Percentiles rank a stretch among this genome's conserved stretches.
Evolutionary conservation across 2,797 vertebrate genomes (phyloP).

Genomic region (Ptychobarbus kaznakovi): DNA sequence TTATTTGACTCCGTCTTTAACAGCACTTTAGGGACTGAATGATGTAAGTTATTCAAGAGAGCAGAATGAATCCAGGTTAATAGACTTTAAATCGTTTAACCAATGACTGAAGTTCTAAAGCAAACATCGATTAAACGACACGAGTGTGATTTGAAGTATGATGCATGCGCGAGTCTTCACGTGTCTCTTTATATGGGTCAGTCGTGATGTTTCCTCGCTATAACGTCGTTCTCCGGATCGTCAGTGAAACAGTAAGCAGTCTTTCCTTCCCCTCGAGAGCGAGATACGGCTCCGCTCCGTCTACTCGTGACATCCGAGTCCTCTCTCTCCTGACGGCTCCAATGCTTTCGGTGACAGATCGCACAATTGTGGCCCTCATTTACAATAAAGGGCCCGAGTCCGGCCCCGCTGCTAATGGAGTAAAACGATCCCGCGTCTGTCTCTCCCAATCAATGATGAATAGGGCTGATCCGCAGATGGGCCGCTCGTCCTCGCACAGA

Average conservation of each 20-base stretch:
- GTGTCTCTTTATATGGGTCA: background rate
- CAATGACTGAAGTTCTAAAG: background rate
- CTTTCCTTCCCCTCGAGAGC: background rate
- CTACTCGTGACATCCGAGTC: constrained; percentile 49
- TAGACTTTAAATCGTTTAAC: background rate
- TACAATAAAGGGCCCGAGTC: constrained; percentile 47
- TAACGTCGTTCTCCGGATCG: background rate
- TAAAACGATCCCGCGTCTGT: constrained; percentile 63
- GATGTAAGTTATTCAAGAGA: background rate
- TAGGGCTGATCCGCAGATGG: constrained; percentile 68
- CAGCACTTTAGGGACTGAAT: background rate
- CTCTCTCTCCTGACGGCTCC: constrained; percentile 37
- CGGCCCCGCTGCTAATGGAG: constrained; percentile 53
- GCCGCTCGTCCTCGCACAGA: constrained; percentile 35
- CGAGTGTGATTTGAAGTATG: background rate
- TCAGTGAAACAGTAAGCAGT: background rate
- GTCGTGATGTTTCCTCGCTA: background rate
- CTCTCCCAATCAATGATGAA: constrained; percentile 73
- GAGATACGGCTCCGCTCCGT: constrained; percentile 50
- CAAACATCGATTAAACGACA: background rate
- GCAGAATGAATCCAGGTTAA: background rate
- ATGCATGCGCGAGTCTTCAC: background rate
- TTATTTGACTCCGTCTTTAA: background rate
- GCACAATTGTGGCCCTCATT: constrained; percentile 56
- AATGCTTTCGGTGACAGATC: constrained; percentile 60